Evolutionary conservation across 1,140 invertebrate genomes (phyloP).

Genomic region (Leptopilina boulardi): DNA sequence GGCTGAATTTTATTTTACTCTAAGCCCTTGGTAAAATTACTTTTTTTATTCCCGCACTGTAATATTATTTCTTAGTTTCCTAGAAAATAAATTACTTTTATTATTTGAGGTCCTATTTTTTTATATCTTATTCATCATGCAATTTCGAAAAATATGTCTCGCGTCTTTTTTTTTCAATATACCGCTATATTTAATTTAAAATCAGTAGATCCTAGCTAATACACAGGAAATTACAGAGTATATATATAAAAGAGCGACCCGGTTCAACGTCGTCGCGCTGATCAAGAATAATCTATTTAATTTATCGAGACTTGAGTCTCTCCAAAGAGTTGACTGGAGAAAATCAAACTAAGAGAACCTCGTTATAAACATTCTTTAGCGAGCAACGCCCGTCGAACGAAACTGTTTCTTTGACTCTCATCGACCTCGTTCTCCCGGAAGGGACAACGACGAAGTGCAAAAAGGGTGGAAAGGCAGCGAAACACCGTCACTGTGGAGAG

Average conservation of each 20-base stretch:
- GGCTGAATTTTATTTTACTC: constrained; percentile 54
- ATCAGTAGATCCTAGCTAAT: neutral
- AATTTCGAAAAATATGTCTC: neutral
- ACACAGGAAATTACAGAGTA: constrained; percentile 38
- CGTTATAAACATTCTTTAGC: constrained; percentile 29
- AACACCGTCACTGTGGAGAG: constrained; percentile 37
- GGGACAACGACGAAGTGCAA: constrained; percentile 42
- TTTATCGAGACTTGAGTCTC: constrained; percentile 40
- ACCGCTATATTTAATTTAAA: neutral
- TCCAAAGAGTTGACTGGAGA: constrained; percentile 35
- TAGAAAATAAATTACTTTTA: neutral
- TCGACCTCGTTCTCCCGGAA: constrained; percentile 47
- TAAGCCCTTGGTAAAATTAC: constrained; percentile 27
- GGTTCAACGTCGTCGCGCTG: constrained; percentile 27
- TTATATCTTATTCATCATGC: neutral
- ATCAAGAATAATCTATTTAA: constrained; percentile 55
- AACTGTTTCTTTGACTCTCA: constrained; percentile 37
- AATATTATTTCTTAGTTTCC: constrained; percentile 15
- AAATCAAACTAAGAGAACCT: constrained; percentile 32
- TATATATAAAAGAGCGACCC: constrained; percentile 38
- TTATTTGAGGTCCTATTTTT: no score
- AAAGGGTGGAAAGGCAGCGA: constrained; percentile 42
- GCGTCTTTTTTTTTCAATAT: neutral
- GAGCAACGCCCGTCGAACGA: constrained; percentile 35
- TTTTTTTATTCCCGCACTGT: constrained; percentile 16